Percentiles rank a stretch among this genome's conserved stretches.
Evolutionary conservation across 1,140 invertebrate species (phyloP).

Genomic region (Heterodera schachtii): DNA sequence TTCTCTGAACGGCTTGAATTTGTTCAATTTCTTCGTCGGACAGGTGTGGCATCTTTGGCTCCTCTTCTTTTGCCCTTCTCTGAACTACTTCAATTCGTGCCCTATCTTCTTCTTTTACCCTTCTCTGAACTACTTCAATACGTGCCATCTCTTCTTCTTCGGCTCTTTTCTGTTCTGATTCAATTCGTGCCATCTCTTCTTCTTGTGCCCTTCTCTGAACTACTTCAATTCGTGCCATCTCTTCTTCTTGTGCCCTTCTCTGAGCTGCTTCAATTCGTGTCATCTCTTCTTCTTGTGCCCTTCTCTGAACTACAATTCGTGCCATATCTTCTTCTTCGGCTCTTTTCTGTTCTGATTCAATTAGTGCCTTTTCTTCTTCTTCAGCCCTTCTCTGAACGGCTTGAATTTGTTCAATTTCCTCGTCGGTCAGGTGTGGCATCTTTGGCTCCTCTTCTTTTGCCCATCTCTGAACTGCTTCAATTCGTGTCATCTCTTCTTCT

Average conservation of each 20-base stretch:
- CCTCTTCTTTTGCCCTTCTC: too few relatives aligned
- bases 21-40: too few relatives aligned
- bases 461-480: constrained; percentile 36
- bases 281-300: constrained; percentile 30
- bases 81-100: too few relatives aligned
- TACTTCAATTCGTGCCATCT: too few relatives aligned
- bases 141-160: not conserved
- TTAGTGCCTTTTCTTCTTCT: constrained; percentile 12
- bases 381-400: not conserved
- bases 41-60: too few relatives aligned
- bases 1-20: too few relatives aligned
- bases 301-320: constrained; percentile 26
- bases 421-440: not conserved
- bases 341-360: constrained; percentile 18
- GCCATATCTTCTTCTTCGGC: not conserved
- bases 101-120: too few relatives aligned
- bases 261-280: constrained; percentile 46
- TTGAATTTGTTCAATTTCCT: not conserved
- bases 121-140: not conserved
- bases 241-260: constrained; percentile 28
- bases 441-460: not conserved
- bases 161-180: not conserved
- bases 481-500: constrained; percentile 49
- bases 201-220: too few relatives aligned
- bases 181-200: not conserved